Evolutionary conservation across 2,888 invertebrate species (phyloP), one percentile per base, ranked within the genome.

Genomic region (Caenorhabditis sp.): DNA sequence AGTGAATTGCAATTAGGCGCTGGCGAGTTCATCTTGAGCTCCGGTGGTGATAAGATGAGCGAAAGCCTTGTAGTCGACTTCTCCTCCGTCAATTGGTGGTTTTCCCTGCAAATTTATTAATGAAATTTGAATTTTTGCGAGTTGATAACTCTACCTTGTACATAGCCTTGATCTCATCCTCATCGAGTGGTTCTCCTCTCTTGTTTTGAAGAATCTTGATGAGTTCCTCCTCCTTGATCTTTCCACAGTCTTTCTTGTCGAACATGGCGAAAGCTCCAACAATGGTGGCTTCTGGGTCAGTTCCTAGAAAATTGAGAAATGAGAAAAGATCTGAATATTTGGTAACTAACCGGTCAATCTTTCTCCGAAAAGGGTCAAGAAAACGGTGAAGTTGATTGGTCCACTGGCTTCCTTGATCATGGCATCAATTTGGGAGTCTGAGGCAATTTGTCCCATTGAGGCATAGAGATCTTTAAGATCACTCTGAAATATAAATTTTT

Each of bases 391-490:
- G 84, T 88, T 87, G 82, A 87, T 83, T 66, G 88, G 84, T 66
- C 86, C 88, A 23, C 84, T 78, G 19, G 87, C 88, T 68, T 87
- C 88, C 79, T 82, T 84, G 77, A 87, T 77, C 88, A 87, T 87
- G 72, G 76, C 81, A 62, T 87, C 88, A 62, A 87, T 81, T 69
- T 85, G 83, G 21, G 78, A 76, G 77, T 88, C 88, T 54, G 81
- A 69, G 60, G 86, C 84, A 61, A 87, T 80, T 66, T 81, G 76
- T 57, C 87, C 90, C 83, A 90, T 87, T 73, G 89, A 88, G 71
- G 89, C 89, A 84, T 89, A 90, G 83, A 90, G 89, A 81, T 89
- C 89, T 77, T 88, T 89, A 76, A 90, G 87, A 84, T 90, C 90
- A 65, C 87, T 86, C 78, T 89, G 67, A 60, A 79, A 70, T 53